These are phyloP conservation scores for Lissocephala sabroskyi DNA, from an alignment of 2,888 invertebrate genomes.

Conservation along the genomic window DNA sequence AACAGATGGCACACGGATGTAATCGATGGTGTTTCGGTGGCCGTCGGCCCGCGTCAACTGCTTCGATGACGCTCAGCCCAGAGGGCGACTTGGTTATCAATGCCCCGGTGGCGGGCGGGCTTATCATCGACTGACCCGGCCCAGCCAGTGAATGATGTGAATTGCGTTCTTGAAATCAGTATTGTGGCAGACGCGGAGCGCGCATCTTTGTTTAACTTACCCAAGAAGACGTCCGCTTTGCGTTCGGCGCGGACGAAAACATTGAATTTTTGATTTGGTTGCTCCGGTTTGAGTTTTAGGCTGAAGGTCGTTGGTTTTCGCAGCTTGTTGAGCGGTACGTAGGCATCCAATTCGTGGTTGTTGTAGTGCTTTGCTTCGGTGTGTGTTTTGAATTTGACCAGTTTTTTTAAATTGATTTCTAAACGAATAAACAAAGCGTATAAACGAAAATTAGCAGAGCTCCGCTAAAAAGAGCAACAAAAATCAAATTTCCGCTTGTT, in stretches of 20 bases:
- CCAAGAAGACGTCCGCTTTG: conserved; percentile 67
- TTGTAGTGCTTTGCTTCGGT: conserved; percentile 11
- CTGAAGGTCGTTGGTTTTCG: conserved; percentile 58
- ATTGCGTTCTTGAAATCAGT: conserved; percentile 26
- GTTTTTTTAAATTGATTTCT: conserved; percentile 70
- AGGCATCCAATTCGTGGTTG: conserved; percentile 65
- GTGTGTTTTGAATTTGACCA: conserved; percentile 64
- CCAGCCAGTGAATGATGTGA: no score
- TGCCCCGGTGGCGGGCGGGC: no score
- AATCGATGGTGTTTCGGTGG: not conserved
- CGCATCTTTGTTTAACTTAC: conserved; percentile 38
- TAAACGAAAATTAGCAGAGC: conserved; percentile 7
- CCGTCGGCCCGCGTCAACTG: conserved; percentile 26
- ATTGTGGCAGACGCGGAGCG: conserved; percentile 11
- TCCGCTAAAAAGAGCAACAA: no score
- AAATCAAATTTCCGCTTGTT: conserved; percentile 3
- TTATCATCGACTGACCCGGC: no score
- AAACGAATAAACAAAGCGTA: conserved; percentile 7
- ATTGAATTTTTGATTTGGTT: conserved; percentile 45
- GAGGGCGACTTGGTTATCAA: conserved; percentile 57
- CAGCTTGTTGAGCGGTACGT: conserved; percentile 66
- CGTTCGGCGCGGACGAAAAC: conserved; percentile 69
- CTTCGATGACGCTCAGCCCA: conserved; percentile 30
- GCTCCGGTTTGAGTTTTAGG: conserved; percentile 64
- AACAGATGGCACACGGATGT: not conserved